These are phyloP conservation scores for Jordanella pulchra DNA, from an alignment of 2,797 vertebrate genomes.

Conservation along the genomic window DNA sequence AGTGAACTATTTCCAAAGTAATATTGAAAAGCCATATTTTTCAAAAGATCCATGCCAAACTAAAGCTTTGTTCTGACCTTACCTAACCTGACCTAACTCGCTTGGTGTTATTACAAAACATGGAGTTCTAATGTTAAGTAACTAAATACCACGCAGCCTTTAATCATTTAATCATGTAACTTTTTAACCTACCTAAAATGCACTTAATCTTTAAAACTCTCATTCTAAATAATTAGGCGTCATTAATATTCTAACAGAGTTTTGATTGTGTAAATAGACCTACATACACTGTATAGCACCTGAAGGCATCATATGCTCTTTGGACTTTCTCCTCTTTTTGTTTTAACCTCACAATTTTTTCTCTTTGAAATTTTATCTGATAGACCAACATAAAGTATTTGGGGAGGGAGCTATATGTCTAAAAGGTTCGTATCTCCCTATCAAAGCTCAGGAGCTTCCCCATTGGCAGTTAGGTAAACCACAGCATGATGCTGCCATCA, in stretches of 20 bases:
- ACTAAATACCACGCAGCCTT: background rate
- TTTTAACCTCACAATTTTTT: background rate
- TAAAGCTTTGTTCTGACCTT: background rate
- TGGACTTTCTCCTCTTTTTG: background rate
- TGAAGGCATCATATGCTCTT: no score
- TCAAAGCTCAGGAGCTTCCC: background rate
- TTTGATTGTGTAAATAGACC: no score
- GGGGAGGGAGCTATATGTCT: background rate
- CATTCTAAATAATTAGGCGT: background rate
- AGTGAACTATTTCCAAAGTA: conserved; percentile 62
- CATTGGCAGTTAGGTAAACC: background rate
- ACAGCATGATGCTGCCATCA: background rate
- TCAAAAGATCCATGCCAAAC: background rate
- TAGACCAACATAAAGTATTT: background rate
- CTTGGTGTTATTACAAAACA: background rate
- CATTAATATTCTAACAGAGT: background rate
- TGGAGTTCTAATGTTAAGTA: no score
- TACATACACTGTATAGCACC: no score
- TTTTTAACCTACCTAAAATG: background rate
- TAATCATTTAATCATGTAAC: background rate
- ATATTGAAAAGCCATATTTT: background rate
- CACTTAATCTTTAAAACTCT: background rate
- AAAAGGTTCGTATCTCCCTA: background rate
- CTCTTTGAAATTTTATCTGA: background rate
- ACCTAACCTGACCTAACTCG: background rate